These are phyloP conservation scores for Gymnoscelis rufifasciata DNA, from an alignment of 2,888 invertebrate genomes.

Conservation along the genomic window DNA sequence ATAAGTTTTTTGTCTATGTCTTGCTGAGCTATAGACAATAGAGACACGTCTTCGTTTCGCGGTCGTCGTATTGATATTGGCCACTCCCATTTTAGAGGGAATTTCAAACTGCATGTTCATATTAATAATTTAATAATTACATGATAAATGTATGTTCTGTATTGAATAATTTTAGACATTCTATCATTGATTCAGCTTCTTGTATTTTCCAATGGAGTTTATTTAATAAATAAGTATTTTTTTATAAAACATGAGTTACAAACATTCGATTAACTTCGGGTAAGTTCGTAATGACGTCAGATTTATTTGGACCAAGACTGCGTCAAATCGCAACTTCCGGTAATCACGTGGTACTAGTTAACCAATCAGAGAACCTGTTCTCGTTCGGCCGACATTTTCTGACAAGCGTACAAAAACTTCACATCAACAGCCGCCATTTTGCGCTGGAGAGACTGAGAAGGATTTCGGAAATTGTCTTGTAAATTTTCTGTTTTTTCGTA, in stretches of 20 bases:
- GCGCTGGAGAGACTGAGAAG: conserved; percentile 88
- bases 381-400: conserved; percentile 83
- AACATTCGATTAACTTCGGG: conserved; percentile 55
- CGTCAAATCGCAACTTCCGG: conserved; percentile 71
- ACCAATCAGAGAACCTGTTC: conserved; percentile 66
- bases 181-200: no score
- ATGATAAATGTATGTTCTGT: background rate
- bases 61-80: conserved; percentile 65
- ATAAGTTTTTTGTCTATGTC: conserved; percentile 38
- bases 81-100: conserved; percentile 73
- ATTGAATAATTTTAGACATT: no score
- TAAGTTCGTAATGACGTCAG: conserved; percentile 71
- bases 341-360: conserved; percentile 65
- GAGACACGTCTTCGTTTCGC: conserved; percentile 51
- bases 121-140: background rate
- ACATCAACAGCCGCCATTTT: conserved; percentile 98
- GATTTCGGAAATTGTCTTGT: conserved; percentile 86
- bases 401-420: conserved; percentile 97
- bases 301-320: conserved; percentile 63
- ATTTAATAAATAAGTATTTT: background rate
- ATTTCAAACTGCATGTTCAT: conserved; percentile 45
- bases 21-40: conserved; percentile 43
- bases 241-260: conserved; percentile 10
- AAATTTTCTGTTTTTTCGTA: conserved; percentile 82
- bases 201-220: background rate